Percentiles rank a stretch among this genome's conserved stretches.
Evolutionary conservation across 2,797 vertebrate genomes (phyloP).

Genomic region (Nasua narica): DNA sequence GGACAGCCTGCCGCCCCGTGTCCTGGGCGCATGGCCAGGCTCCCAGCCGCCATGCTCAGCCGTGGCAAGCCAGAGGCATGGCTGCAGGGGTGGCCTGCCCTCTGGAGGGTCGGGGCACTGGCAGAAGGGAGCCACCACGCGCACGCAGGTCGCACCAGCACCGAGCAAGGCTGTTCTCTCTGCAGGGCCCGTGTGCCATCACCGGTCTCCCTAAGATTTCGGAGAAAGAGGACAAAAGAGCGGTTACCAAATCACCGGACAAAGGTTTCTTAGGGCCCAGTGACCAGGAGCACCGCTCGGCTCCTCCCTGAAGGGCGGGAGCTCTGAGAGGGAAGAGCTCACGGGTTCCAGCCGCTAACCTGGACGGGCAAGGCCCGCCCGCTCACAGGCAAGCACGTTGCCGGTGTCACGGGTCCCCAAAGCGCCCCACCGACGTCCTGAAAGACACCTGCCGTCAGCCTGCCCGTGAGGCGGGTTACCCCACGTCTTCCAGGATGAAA

Average conservation of each 20-base stretch:
- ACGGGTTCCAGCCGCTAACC: background rate
- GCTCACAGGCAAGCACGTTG: background rate
- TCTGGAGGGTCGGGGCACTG: background rate
- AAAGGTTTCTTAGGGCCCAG: background rate
- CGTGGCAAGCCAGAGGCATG: rapidly evolving
- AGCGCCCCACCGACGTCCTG: background rate
- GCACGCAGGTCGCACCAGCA: background rate
- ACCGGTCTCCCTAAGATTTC: background rate
- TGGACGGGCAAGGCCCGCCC: no score
- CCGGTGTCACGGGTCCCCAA: background rate
- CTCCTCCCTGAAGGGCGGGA: background rate
- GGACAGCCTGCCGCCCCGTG: background rate
- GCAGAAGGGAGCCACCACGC: background rate
- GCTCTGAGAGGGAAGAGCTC: background rate
- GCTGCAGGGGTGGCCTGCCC: background rate
- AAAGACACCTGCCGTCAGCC: background rate
- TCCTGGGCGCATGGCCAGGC: background rate
- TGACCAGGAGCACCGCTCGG: background rate
- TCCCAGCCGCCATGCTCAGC: rapidly evolving
- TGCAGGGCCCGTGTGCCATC: background rate
- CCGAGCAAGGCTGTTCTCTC: background rate
- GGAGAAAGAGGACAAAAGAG: background rate
- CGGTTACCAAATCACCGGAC: background rate
- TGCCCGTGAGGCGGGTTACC: rapidly evolving
- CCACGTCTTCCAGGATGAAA: rapidly evolving